Base-by-base conservation (phyloP, 2,888 invertebrate genomes). In the Troilus luridus region DNA sequence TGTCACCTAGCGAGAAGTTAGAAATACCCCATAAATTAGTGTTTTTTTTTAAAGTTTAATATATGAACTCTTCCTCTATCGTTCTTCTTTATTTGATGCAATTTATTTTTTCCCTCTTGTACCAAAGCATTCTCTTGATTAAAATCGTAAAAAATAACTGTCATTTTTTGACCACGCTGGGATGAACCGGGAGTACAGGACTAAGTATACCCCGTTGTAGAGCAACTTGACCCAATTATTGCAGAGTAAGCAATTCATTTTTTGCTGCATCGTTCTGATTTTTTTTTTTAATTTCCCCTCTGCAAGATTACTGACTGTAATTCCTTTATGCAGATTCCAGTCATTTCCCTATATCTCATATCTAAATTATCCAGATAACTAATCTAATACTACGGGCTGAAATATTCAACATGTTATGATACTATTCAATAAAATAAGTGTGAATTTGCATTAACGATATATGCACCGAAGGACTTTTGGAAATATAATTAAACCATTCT, bases 111-210 rank as follows among this genome's bases (percentile, higher is more conserved):
- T 85, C n/a, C 8, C 7, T 56, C n/a, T 27, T 77, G 72, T 56
- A 56, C 56, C 56, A 85, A n/a, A 56, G 56, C n/a, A 58, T 85
- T 58, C 85, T 58, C 56, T 85, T 85, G 85, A 85, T 85, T 85
- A 85, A 85, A 85, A 85, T 85, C 85, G 85, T 85, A 85, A 85
- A 85, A 85, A 85, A 58, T 85, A 56, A 85, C 85, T 21, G 85
- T 85, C 85, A 85, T 85, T 85, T 85, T 85, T 56, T 56, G 85
- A 56, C 85, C 54, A 56, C n/a, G 85, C 56, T 21, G 85, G 56
- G 56, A 56, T 56, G 56, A 85, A 56, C n/a, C 56, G 85, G 21
- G 8, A n/a, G 54, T 85, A 54, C 54, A 17, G 56, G 56, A 85
- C 85, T 85, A 85, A 85, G 85, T 85, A 85, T n/a, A 12, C n/a